Evolutionary conservation across 2,797 vertebrate genomes (phyloP), one percentile per base, ranked within the genome.

Genomic region (Aeoliscus strigatus): DNA sequence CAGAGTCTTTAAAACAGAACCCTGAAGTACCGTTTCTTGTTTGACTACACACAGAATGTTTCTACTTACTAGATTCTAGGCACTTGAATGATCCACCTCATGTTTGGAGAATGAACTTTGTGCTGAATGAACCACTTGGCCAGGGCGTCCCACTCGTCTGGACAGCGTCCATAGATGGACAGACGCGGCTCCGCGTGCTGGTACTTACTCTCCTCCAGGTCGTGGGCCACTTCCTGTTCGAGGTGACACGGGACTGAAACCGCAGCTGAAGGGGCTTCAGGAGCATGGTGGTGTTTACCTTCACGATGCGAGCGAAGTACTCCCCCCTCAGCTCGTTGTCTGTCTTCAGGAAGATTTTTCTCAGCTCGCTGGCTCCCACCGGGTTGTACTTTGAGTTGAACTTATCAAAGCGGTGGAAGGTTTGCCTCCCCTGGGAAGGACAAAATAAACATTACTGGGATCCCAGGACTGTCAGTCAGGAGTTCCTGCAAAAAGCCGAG

Each of bases 341-440:
- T 0, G 92, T 87, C 81, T 98, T 98, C 78, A 98, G 49, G 74
- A 94, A 98, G 55, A 98, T 90, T 62, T 98, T 93, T 7, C 95
- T 84, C 54, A 98, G 89, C 47, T 98, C 96, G 15, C 92, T 97
- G 67, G 94, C 94, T 56, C 96, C 96, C 35, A 98, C 91, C 0
- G 96, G 96, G 77, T 98, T 98, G 83, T 98, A 98, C 59, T 98
- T 98, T 40, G 94, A 93, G 78, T 98, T 98, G 84, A 98, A 98
- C 85, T 98, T 98, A 85, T 98, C 95, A 64, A 98, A 98, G 6
- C 95, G 91, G 75, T 98, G 94, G 80, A 98, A 98, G 0, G 95
- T 98, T 79, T 98, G 94, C 57, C 96, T 91, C 31, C 91, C 95
- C 96, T 98, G 46, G n/a, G n/a, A n/a, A n/a, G n/a, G n/a, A n/a